Conservation (phyloP, 2,888 invertebrate genomes). For the Drosophila parthenogenetica region DNA sequence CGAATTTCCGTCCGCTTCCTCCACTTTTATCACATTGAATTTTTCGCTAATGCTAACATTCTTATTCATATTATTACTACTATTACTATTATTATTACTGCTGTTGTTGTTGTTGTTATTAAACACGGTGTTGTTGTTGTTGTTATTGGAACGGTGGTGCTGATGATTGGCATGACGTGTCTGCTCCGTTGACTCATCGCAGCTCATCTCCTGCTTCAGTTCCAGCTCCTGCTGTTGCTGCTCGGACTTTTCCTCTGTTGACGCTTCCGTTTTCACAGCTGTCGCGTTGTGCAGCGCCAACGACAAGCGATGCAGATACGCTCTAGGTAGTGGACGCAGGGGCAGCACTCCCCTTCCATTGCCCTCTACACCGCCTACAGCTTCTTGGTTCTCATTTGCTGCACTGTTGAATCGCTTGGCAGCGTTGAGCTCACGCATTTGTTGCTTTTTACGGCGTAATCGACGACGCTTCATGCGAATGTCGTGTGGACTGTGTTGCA, state of each 20-base stretch:
- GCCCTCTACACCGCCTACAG: slow-evolving; percentile 12
- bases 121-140: slow-evolving; percentile 76
- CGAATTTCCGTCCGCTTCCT: slow-evolving; percentile 61
- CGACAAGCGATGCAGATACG: slow-evolving; percentile 75
- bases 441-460: slow-evolving; percentile 62
- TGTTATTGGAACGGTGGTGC: slow-evolving; percentile 76
- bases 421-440: slow-evolving; percentile 62
- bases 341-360: slow-evolving; percentile 18
- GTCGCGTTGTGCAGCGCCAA: slow-evolving; percentile 58
- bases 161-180: slow-evolving; percentile 70
- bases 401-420: slow-evolving; percentile 69
- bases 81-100: slow-evolving; percentile 76
- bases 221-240: slow-evolving; percentile 59
- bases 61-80: slow-evolving; percentile 81
- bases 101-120: slow-evolving; percentile 71
- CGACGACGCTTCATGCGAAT: slow-evolving; percentile 65
- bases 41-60: slow-evolving; percentile 84
- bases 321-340: slow-evolving; percentile 65
- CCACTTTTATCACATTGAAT: slow-evolving; percentile 85
- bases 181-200: slow-evolving; percentile 58
- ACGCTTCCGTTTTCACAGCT: neutral
- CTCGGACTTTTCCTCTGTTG: neutral
- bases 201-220: slow-evolving; percentile 43
- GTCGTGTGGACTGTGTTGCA: slow-evolving; percentile 57
- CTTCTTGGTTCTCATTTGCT: slow-evolving; percentile 15